These are phyloP conservation scores for Paralichthys olivaceus DNA, from an alignment of 2,113 vertebrate species.

Conservation along the genomic window DNA sequence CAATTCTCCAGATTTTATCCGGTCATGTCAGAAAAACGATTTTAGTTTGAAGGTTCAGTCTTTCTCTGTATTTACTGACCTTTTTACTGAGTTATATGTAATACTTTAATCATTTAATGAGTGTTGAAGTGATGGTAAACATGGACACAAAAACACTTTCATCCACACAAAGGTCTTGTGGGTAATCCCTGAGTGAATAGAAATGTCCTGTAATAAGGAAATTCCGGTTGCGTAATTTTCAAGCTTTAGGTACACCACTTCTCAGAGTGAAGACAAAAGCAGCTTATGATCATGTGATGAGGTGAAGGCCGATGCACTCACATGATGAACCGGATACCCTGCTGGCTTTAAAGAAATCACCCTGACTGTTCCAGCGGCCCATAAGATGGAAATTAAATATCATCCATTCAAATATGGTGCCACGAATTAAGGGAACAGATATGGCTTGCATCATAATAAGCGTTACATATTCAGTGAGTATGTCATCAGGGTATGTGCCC, in stretches of 20 bases:
- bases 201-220: conserved; percentile 7
- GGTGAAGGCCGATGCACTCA: conserved; percentile 11
- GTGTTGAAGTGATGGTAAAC: background rate
- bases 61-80: too few relatives aligned
- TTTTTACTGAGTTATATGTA: too few relatives aligned
- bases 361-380: background rate
- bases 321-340: conserved; percentile 6
- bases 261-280: background rate
- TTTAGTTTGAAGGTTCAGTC: too few relatives aligned
- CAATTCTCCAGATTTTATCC: too few relatives aligned
- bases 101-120: too few relatives aligned
- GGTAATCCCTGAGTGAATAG: conserved; percentile 13
- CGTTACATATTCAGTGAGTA: background rate
- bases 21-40: too few relatives aligned
- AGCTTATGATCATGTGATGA: background rate
- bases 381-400: background rate
- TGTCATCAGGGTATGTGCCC: background rate
- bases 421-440: background rate
- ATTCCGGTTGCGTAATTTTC: conserved; percentile 19
- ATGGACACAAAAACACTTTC: background rate
- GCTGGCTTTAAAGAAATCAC: background rate
- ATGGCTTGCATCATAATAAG: background rate
- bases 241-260: background rate
- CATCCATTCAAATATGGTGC: background rate
- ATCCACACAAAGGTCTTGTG: background rate